A percentile compares a stretch with the other conserved stretches of the same genome.
phyloP scores from a whole-genome alignment of 2,888 invertebrate genomes.

The Scaeva pyrastri region DNA sequence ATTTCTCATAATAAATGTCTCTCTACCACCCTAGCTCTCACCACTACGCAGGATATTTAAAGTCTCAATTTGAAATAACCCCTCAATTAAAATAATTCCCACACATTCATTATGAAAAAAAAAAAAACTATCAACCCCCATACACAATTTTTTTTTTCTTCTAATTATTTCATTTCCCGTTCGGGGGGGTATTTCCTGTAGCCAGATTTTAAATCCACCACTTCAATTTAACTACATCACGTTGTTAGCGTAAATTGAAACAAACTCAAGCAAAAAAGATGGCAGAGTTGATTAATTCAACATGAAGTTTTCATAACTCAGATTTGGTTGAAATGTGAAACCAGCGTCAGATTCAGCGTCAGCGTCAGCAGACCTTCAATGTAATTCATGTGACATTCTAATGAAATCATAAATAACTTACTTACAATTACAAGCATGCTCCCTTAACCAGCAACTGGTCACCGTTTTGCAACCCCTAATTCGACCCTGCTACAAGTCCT shows the following conservation, averaged over 20 bases:
- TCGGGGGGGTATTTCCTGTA: too few relatives aligned
- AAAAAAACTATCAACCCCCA: too few relatives aligned
- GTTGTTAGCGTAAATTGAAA: background rate
- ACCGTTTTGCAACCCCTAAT: conserved; percentile 38
- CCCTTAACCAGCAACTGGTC: conserved; percentile 41
- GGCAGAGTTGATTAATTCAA: background rate
- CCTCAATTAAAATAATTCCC: too few relatives aligned
- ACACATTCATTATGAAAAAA: too few relatives aligned
- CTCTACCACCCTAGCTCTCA: too few relatives aligned
- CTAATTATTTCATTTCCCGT: too few relatives aligned
- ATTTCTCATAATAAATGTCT: too few relatives aligned
- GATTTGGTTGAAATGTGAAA: background rate
- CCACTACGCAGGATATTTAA: too few relatives aligned
- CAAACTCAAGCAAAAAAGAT: background rate
- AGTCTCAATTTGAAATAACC: too few relatives aligned
- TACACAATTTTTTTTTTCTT: too few relatives aligned
- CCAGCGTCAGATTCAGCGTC: background rate
- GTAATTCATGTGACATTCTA: background rate
- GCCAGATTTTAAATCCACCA: too few relatives aligned
- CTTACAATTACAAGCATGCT: conserved; percentile 42
- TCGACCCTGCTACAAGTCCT: background rate
- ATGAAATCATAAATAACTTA: conserved; percentile 40
- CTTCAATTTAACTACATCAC: too few relatives aligned
- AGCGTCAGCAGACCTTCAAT: background rate
- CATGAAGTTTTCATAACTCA: background rate